Conservation (phyloP, 2,888 invertebrate genomes). For the Acanthoscelides obtectus region DNA sequence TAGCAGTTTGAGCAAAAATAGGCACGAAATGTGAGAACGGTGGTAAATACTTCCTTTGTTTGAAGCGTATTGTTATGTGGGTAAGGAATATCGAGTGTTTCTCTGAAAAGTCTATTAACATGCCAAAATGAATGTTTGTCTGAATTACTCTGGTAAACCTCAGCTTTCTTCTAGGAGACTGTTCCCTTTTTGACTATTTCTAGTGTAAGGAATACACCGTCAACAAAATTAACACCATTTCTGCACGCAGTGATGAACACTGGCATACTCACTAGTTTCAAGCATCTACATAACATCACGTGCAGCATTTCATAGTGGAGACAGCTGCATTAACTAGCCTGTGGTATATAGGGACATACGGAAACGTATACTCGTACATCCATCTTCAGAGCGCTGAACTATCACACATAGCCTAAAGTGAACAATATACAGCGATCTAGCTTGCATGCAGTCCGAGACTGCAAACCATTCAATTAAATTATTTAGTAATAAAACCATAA, state of each 20-base stretch:
- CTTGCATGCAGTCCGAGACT: slow-evolving; percentile 5
- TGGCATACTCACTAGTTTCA: background rate
- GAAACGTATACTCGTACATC: background rate
- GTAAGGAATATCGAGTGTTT: too few species aligned
- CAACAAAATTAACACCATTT: too few species aligned
- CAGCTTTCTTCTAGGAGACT: too few species aligned
- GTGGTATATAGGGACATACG: background rate
- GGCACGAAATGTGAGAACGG: too few species aligned
- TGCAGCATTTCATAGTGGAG: background rate
- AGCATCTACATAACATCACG: background rate
- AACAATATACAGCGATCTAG: slow-evolving; percentile 1
- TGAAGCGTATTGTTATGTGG: too few species aligned
- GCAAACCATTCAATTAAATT: slow-evolving; percentile 9
- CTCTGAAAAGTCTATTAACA: too few species aligned
- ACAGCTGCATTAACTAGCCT: background rate
- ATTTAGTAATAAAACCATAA: slow-evolving; percentile 10
- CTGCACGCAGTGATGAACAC: background rate
- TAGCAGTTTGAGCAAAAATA: too few species aligned
- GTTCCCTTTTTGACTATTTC: too few species aligned
- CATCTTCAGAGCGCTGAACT: background rate
- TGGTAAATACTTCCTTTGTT: too few species aligned
- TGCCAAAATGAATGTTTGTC: too few species aligned
- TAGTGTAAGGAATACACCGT: too few species aligned
- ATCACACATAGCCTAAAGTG: slow-evolving; percentile 8
- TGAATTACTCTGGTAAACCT: too few species aligned